Percentiles rank a stretch among this genome's conserved stretches.
Evolutionary conservation across 1,140 invertebrate genomes (phyloP).

Genomic region (Ostrea denselamellosa): DNA sequence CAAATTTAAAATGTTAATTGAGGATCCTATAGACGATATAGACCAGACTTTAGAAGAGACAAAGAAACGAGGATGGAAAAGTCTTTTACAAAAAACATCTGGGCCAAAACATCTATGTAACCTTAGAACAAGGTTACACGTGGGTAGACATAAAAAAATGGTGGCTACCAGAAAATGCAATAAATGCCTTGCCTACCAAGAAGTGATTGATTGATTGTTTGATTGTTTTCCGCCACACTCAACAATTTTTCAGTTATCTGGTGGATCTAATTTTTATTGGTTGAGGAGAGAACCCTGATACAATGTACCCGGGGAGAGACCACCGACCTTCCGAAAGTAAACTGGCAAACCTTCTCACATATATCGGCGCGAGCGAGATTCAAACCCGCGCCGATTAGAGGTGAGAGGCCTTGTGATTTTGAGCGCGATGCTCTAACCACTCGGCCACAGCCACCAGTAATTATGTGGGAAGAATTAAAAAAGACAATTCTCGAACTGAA

Average conservation of each 20-base stretch:
- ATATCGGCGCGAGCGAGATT: no score
- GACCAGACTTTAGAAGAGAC: background rate
- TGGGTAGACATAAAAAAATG: slow-evolving; percentile 18
- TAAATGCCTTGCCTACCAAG: background rate
- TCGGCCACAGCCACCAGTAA: background rate
- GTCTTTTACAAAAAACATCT: slow-evolving; percentile 7
- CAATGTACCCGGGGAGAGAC: no score
- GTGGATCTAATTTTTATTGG: no score
- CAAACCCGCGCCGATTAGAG: no score
- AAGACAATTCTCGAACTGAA: background rate
- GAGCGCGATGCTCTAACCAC: no score
- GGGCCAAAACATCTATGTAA: background rate
- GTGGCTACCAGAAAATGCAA: background rate
- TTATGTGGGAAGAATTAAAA: background rate
- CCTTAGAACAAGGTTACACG: background rate
- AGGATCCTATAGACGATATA: background rate
- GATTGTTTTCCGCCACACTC: no score
- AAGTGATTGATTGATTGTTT: no score
- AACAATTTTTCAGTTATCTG: no score
- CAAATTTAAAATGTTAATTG: background rate
- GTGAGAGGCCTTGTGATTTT: no score
- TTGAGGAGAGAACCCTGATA: no score
- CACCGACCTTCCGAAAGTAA: no score
- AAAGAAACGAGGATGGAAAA: background rate
- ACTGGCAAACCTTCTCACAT: no score